Conservation (phyloP, 2,113 vertebrate species). For the Pachycephala philippinensis region DNA sequence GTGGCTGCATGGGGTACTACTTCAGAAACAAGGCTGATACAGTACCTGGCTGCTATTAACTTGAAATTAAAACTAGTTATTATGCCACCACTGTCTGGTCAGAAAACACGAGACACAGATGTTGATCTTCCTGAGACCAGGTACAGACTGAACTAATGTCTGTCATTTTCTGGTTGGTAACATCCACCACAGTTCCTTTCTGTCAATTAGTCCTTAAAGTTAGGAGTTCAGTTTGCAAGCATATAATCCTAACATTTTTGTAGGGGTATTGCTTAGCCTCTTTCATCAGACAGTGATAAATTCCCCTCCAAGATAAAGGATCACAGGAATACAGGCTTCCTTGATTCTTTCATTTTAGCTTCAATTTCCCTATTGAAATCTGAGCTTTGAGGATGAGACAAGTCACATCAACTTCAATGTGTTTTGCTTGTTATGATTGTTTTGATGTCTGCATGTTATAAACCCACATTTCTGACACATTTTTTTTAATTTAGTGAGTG, state of each 20-base stretch:
- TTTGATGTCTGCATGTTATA: constrained; percentile 4
- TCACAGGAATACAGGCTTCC: not conserved
- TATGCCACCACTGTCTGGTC: not conserved
- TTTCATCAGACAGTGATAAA: not conserved
- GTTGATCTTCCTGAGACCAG: not conserved
- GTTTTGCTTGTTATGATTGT: not conserved
- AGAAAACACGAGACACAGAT: not conserved
- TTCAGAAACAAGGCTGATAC: not conserved
- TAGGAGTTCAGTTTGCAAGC: not conserved
- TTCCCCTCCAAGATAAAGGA: not conserved
- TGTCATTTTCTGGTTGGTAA: not conserved
- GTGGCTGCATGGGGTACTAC: not conserved
- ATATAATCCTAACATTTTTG: not conserved
- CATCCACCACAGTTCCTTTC: not conserved
- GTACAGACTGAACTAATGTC: not conserved
- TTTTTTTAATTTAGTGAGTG: not conserved
- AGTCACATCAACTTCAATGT: not conserved
- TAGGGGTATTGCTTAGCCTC: not conserved
- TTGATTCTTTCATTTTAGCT: not conserved
- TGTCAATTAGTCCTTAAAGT: not conserved
- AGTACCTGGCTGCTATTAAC: not conserved
- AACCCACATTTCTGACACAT: not conserved
- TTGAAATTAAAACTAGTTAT: not conserved
- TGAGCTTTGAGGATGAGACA: constrained; percentile 11
- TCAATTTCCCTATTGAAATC: constrained; percentile 15